Evolutionary conservation across 2,888 invertebrate species (phyloP), one percentile per base, ranked within the genome.

Genomic region (Pristionchus fissidentatus): DNA sequence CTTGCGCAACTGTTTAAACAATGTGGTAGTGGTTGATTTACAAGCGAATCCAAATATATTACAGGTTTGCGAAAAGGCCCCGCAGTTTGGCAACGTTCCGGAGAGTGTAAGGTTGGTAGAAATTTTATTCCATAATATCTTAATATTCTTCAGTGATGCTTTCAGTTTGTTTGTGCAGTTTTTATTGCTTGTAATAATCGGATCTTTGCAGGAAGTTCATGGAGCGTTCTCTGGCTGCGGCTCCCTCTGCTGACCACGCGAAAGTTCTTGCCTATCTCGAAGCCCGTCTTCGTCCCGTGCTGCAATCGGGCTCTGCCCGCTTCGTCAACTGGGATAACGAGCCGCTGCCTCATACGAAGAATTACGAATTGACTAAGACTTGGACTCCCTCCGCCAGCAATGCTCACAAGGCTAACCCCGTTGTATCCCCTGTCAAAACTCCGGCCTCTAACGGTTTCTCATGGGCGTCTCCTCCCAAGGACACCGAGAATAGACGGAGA

Each of bases 251-350:
- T 85, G 97, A 98, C 93, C 96, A 96, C 93, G 97, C 97, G 94
- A 95, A 96, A 93, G 96, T 98, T 85, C 97, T 97, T 93, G 96
- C 96, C 87, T 96, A 96, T 91, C 94, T 99, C 84, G 97, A 97
- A 93, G 97, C 97, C 57, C 96, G 97, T 93, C 95, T 98, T 86
- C 97, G 96, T 82, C 95, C 96, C 84, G 96, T 97, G 26, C 96
- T 97, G 75, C 95, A 95, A 92, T 95, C 95, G 90, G 96, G 96
- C 86, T 95, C 96, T 88, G 94, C 97, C 70, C 95, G 95, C 95
- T 95, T 95, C 1, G 96, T 96, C 92, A 96, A 98, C 94, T 99
- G 99, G 99, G 95, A 95, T 90, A 95, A 95, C 87, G 98, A 98
- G 93, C 96, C 97, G 46, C 94, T 98, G 88, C 98, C 98, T 62